Conservation (phyloP, 2,888 invertebrate species). For the Mesoligia furuncula region DNA sequence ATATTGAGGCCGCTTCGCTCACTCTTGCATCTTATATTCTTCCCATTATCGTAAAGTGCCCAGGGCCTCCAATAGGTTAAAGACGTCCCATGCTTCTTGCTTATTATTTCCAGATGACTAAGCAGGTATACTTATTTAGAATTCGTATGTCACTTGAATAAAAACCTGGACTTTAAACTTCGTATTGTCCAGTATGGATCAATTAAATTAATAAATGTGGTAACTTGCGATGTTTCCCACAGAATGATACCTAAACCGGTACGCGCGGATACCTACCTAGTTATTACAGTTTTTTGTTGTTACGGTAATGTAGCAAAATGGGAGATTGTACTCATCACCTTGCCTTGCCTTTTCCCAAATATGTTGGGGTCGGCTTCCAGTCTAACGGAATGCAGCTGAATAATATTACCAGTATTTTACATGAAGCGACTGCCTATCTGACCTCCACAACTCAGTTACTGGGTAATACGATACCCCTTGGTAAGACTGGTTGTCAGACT, state of each 20-base stretch:
- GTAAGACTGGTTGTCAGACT: too few relatives aligned
- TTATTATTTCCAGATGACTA: neutral
- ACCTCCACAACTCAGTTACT: too few relatives aligned
- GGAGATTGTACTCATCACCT: too few relatives aligned
- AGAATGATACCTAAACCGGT: slow-evolving; percentile 31
- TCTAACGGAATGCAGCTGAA: too few relatives aligned
- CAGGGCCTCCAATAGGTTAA: neutral
- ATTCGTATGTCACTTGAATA: slow-evolving; percentile 10
- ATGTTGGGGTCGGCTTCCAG: too few relatives aligned
- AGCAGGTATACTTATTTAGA: neutral
- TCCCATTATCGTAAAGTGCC: neutral
- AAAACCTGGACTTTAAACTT: slow-evolving; percentile 12
- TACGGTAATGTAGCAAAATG: slow-evolving; percentile 29
- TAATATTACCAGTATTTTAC: too few relatives aligned
- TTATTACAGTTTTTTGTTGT: slow-evolving; percentile 41
- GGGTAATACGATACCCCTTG: too few relatives aligned
- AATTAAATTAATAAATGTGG: slow-evolving; percentile 16
- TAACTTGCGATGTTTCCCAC: slow-evolving; percentile 35
- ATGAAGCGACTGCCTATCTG: too few relatives aligned
- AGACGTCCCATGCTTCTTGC: neutral
- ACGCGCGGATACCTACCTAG: slow-evolving; percentile 6
- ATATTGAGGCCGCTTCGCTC: neutral
- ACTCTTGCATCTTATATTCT: neutral
- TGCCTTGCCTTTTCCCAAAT: too few relatives aligned
- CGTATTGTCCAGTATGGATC: neutral